Evolutionary conservation across 1,140 invertebrate species (phyloP).

Genomic region (Oryzaephilus surinamensis): DNA sequence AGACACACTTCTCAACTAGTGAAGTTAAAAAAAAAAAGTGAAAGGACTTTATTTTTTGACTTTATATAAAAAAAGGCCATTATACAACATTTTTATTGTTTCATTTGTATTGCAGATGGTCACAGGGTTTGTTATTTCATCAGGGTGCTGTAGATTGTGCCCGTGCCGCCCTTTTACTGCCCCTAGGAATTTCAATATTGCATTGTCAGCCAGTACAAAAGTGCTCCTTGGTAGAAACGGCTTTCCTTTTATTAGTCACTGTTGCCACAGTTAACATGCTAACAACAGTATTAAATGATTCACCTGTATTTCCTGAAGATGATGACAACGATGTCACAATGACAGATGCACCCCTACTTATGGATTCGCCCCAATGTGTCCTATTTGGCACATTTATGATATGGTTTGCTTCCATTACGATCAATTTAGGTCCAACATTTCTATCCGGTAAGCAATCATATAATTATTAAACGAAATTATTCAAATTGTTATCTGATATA

Average conservation of each 20-base stretch:
- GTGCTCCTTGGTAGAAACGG: slow-evolving; percentile 81
- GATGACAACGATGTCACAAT: slow-evolving; percentile 59
- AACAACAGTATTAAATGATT: slow-evolving; percentile 81
- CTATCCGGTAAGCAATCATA: slow-evolving; percentile 44
- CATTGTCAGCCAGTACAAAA: slow-evolving; percentile 74
- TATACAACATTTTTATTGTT: no score
- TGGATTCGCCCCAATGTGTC: slow-evolving; percentile 58
- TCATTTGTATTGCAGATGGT: slow-evolving; percentile 56
- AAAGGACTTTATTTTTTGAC: no score
- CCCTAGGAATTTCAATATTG: slow-evolving; percentile 71
- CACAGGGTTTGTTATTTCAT: slow-evolving; percentile 76
- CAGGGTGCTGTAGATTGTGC: slow-evolving; percentile 78
- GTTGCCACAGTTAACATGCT: slow-evolving; percentile 86
- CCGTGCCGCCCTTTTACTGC: slow-evolving; percentile 67
- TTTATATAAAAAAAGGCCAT: no score
- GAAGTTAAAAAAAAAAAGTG: no score
- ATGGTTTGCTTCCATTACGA: slow-evolving; percentile 82
- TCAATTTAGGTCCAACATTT: slow-evolving; percentile 86
- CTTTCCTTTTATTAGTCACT: slow-evolving; percentile 77
- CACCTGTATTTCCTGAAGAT: slow-evolving; percentile 73
- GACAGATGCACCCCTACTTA: slow-evolving; percentile 26
- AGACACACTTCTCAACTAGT: no score
- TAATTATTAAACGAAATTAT: no score
- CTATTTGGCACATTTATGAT: slow-evolving; percentile 88
- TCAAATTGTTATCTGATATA: no score